These are phyloP conservation scores for Dryobota labecula DNA, from an alignment of 2,888 invertebrate species.

Conservation along the genomic window DNA sequence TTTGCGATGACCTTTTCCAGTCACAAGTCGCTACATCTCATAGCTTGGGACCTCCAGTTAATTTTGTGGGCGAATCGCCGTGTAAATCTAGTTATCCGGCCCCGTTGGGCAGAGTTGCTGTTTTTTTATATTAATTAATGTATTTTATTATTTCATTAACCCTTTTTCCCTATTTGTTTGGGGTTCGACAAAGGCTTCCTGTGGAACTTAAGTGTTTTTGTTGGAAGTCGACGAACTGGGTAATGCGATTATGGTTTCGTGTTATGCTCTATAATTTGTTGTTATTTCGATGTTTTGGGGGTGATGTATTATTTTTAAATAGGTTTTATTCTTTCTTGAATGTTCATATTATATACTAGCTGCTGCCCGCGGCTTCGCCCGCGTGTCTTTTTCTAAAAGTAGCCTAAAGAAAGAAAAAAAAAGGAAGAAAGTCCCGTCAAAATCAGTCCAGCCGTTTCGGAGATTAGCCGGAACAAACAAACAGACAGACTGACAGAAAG, in stretches of 20 bases:
- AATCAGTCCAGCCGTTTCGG: no score
- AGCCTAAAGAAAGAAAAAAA: no score
- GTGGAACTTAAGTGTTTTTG: conserved; percentile 57
- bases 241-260: conserved; percentile 47
- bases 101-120: conserved; percentile 64
- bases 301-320: background rate
- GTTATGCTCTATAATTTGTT: conserved; percentile 20
- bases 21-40: conserved; percentile 13
- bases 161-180: conserved; percentile 69
- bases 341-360: no score
- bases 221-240: conserved; percentile 18
- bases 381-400: no score
- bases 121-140: conserved; percentile 73
- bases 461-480: no score
- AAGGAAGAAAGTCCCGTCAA: no score
- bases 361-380: no score
- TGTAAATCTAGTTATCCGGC: conserved; percentile 74
- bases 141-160: conserved; percentile 75
- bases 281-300: background rate
- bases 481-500: no score
- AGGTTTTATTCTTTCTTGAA: no score
- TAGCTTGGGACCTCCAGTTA: conserved; percentile 61
- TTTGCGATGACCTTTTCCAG: background rate
- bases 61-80: conserved; percentile 73
- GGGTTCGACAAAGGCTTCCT: conserved; percentile 56